Conservation (phyloP, 2,888 invertebrate genomes). For the Branchipolynoe longqiensis region DNA sequence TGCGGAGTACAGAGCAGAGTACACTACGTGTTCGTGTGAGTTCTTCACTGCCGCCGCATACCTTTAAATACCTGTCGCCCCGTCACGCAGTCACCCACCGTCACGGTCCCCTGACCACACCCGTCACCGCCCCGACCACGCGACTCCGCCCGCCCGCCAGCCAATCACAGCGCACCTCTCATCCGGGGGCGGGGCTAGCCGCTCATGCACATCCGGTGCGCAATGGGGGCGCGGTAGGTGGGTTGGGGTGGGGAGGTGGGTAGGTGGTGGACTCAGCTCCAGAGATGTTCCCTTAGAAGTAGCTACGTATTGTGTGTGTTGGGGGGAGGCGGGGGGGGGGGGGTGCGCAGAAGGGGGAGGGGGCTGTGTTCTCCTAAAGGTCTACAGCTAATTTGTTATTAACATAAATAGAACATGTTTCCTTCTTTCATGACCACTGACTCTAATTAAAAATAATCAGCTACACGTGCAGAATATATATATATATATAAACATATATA, state of each 20-base stretch:
- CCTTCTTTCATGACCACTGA: too few relatives aligned
- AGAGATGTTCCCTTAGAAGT: neutral
- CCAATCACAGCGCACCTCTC: slow-evolving; percentile 50
- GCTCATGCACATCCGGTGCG: neutral
- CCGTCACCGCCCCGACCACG: slow-evolving; percentile 16
- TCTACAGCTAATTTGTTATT: neutral
- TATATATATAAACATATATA: too few relatives aligned
- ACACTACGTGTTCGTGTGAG: slow-evolving; percentile 31
- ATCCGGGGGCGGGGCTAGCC: slow-evolving; percentile 31
- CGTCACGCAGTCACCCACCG: slow-evolving; percentile 3
- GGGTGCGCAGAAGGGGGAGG: neutral
- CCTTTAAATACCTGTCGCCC: slow-evolving; percentile 28
- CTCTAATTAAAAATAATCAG: too few relatives aligned
- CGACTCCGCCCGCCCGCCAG: neutral
- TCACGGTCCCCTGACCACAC: slow-evolving; percentile 25
- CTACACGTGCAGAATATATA: too few relatives aligned
- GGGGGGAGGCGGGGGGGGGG: neutral
- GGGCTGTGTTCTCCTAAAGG: neutral
- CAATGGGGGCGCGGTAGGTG: neutral
- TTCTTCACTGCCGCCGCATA: slow-evolving; percentile 16
- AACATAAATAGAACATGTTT: too few relatives aligned
- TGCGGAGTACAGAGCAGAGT: too few relatives aligned
- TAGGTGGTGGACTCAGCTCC: neutral
- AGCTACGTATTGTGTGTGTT: neutral
- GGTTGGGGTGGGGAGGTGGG: neutral